Evolutionary conservation across 2,113 vertebrate genomes (phyloP), one percentile per base, ranked within the genome.

Genomic region (Chunga burmeisteri): DNA sequence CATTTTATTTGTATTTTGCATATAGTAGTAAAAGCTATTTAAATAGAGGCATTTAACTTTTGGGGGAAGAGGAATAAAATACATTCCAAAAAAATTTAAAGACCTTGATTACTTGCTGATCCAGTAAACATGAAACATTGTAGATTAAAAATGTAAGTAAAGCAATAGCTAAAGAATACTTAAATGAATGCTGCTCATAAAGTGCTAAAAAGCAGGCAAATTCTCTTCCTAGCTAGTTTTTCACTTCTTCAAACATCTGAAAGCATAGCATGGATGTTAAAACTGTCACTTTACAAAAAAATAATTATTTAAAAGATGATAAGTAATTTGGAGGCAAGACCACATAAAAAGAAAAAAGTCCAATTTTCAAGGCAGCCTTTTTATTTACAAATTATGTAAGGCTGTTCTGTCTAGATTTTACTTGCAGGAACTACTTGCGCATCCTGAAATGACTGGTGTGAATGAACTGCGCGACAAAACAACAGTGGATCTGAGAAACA

Each of bases 51-150:
- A 88, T 97, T 97, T 96, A 95, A 95, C 86, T 96, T 93, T 94
- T 94, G 47, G 27, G 22, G 75, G 81, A 42, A 94, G 72, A 77
- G n/a, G 75, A 93, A 96, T 94, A 97, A 97, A 97, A 96, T 50
- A 88, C 34, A 91, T 97, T 90, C 56, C 34, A 81, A 95, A 91
- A 95, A 75, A 97, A 86, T 97, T 90, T 95, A 96, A 98, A 97
- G 95, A 81, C 94, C 63, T 86, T 97, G 96, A 98, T 98, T 97
- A 97, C 97, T 95, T 98, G 97, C 97, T 98, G 96, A 98, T 92
- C 49, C 55, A 95, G 92, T 95, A 97, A 97, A 97, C 87, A 97
- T 59, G 93, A 96, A 97, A 96, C n/a, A 84, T 25, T 71, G 66
- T 30, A 93, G 85, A 97, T 52, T 93, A 96, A 97, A 97, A 93